Conservation (phyloP, 2,113 vertebrate genomes). For the Azemiops feae region DNA sequence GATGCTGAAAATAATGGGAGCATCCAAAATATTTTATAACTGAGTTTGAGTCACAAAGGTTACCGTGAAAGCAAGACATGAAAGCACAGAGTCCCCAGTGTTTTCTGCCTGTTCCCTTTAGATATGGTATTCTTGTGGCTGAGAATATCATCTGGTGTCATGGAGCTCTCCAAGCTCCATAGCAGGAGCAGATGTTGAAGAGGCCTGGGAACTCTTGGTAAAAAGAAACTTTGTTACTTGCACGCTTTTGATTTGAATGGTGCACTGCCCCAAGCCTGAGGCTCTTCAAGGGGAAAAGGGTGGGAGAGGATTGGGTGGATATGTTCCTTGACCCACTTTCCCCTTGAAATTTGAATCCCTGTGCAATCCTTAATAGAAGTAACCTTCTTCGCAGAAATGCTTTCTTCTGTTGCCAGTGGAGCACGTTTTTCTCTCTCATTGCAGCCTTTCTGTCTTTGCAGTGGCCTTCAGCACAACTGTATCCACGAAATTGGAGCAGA, state of each 20-base stretch:
- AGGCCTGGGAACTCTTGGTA: background rate
- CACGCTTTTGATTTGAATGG: conserved; percentile 11
- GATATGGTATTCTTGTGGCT: background rate
- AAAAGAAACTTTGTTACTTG: conserved; percentile 10
- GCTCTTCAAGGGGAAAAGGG: conserved; percentile 32
- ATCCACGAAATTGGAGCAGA: conserved; percentile 82
- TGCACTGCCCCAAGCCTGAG: conserved; percentile 37
- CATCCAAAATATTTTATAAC: background rate
- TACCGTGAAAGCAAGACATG: background rate
- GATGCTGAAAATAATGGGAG: background rate
- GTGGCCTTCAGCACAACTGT: conserved; percentile 89
- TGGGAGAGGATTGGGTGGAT: conserved; percentile 34
- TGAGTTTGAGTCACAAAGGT: background rate
- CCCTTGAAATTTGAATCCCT: conserved; percentile 45
- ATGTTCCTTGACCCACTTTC: conserved; percentile 44
- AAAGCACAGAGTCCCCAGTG: background rate
- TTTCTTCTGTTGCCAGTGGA: conserved; percentile 31
- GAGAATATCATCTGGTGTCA: background rate
- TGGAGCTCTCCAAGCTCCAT: background rate
- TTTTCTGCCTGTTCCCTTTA: background rate
- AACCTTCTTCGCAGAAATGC: conserved; percentile 35
- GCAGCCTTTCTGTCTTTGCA: conserved; percentile 64
- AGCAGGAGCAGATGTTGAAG: background rate
- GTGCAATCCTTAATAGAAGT: conserved; percentile 21
- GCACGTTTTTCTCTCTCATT: conserved; percentile 38